These are phyloP conservation scores for Pantherophis vulpinus DNA, from an alignment of 2,797 vertebrate species.

Conservation along the genomic window DNA sequence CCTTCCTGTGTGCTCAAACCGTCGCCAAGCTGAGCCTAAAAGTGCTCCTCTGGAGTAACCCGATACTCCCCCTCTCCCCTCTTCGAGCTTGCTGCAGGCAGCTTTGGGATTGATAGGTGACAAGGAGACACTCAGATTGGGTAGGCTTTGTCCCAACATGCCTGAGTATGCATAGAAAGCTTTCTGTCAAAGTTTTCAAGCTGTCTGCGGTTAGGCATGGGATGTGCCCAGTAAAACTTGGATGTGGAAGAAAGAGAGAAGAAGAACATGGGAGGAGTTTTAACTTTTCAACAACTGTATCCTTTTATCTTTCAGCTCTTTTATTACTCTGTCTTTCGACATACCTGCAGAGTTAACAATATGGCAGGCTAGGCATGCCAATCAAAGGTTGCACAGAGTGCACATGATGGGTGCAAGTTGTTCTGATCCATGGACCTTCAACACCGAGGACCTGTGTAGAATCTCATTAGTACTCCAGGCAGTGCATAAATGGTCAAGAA, in stretches of 20 bases:
- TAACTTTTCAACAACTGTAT: not conserved
- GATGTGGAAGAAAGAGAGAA: constrained; percentile 29
- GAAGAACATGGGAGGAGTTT: not conserved
- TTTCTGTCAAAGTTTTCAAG: constrained; percentile 18
- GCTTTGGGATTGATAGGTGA: constrained; percentile 32
- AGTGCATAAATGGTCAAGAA: not conserved
- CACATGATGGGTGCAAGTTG: not conserved
- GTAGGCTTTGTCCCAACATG: constrained; percentile 12
- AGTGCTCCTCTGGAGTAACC: constrained; percentile 25
- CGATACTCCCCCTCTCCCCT: not conserved
- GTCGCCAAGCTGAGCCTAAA: not conserved
- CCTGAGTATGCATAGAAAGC: constrained; percentile 5
- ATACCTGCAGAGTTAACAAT: not conserved
- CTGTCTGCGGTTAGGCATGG: constrained; percentile 34
- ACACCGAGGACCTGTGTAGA: not conserved
- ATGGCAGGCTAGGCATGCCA: not conserved
- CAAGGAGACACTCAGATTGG: constrained; percentile 22
- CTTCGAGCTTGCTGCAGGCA: constrained; percentile 4
- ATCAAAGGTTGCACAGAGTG: not conserved
- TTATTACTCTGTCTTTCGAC: not conserved
- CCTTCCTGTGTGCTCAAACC: not conserved
- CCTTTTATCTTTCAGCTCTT: constrained; percentile 13
- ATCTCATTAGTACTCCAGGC: not conserved
- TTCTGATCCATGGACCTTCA: not conserved
- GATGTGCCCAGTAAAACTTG: constrained; percentile 20